Evolutionary conservation across 2,888 invertebrate species (phyloP), one percentile per base, ranked within the genome.

Genomic region (Ctenicera cuprea): DNA sequence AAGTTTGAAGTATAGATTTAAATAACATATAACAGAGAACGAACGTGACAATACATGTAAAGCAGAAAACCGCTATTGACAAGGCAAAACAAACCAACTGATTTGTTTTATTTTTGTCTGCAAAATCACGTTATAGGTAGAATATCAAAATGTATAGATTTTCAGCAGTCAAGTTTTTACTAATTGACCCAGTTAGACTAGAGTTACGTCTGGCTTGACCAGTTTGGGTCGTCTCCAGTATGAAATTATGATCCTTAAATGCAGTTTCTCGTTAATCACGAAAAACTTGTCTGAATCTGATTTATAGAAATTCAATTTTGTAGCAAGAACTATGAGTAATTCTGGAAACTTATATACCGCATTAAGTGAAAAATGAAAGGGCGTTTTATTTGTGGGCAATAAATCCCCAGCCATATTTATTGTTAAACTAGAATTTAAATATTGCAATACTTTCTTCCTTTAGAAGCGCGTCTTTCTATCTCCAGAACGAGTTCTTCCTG

Each of bases 111-210:
- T 48, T 48, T 48, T 14, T 48, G 48, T 48, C 48, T 18, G 20
- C 18, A 18, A 18, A 45, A 48, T 48, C 16, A 20, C 48, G 20
- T 33, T 33, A 33, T 33, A 33, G 16, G 48, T 11, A 18, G 48
- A 5, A 48, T 9, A 18, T 16, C 48, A 7, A 48, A 48, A 18
- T 18, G 48, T 48, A 20, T 16, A 18, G 9, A 9, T 43, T 14
- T 18, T 1, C 33, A 30, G 22, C 33, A 54, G 26, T 54, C 54
- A 16, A 22, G 26, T 52, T 52, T 70, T 70, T 70, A 52, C 62
- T 70, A 70, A 70, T 70, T 70, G 69, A 50, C 62, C 22, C 62
- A 62, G 41, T 70, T 62, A 52, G 30, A 63, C 48, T 70, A 62
- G 62, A 63, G 37, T 52, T 70, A 37, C 50, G 52, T 70, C 69